Evolutionary conservation across 2,113 vertebrate species (phyloP).

Genomic region (Micromys minutus): DNA sequence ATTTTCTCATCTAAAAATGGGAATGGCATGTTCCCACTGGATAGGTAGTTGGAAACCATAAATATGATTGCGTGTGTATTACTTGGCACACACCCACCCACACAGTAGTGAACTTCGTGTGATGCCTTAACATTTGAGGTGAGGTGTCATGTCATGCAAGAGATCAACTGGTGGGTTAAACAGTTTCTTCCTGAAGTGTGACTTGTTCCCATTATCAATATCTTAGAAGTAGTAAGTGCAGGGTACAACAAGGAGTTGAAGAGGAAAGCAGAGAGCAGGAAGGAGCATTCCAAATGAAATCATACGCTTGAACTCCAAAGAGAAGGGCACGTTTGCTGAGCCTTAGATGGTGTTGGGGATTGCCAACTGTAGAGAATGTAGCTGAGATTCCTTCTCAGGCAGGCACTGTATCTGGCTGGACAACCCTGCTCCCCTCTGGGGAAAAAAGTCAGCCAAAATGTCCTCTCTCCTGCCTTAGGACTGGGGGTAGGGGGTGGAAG

Average conservation of each 20-base stretch:
- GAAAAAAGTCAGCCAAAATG: background rate
- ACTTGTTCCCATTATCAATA: background rate
- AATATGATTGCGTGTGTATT: background rate
- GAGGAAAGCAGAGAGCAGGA: slow-evolving; percentile 35
- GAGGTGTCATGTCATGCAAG: background rate
- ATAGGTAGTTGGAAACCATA: background rate
- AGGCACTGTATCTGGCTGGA: background rate
- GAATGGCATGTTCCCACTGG: background rate
- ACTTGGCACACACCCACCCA: background rate
- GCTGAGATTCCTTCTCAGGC: background rate
- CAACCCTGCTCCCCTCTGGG: background rate
- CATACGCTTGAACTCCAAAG: background rate
- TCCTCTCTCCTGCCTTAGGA: background rate
- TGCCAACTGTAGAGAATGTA: background rate
- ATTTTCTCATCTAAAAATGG: slow-evolving; percentile 39
- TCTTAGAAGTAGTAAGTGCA: background rate
- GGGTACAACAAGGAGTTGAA: slow-evolving; percentile 12
- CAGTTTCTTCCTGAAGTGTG: background rate
- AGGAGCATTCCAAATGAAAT: background rate
- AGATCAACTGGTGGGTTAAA: background rate
- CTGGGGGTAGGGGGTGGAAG: background rate
- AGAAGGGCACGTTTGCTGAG: background rate
- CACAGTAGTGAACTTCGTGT: background rate
- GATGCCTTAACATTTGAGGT: background rate
- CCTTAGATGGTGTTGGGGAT: background rate